Percentiles rank a stretch among this genome's conserved stretches.
Evolutionary conservation across 2,797 vertebrate species (phyloP).

Genomic region (Mus caroli): DNA sequence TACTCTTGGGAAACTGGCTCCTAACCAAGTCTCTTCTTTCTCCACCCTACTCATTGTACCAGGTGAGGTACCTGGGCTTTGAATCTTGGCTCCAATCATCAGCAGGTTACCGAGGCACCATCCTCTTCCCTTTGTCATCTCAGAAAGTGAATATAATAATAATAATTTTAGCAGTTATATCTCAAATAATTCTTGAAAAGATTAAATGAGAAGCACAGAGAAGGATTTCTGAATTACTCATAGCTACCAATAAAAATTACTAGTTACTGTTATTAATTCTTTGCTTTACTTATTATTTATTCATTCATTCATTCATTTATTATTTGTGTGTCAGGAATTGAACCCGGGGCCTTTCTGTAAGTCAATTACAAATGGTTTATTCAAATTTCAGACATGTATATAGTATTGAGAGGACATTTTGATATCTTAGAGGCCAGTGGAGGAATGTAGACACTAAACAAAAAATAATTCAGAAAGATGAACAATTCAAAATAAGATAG

Average conservation of each 20-base stretch:
- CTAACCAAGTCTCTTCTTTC: not conserved
- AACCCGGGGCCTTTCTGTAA: not conserved
- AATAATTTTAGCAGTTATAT: not conserved
- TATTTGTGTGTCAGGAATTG: not conserved
- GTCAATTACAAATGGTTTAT: conserved; percentile 22
- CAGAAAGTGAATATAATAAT: not conserved
- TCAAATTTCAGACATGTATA: conserved; percentile 44
- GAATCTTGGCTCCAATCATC: not conserved
- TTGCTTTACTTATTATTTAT: too few species aligned
- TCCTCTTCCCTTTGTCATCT: not conserved
- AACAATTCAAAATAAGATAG: conserved; percentile 27
- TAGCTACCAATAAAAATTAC: not conserved
- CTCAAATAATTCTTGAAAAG: conserved; percentile 30
- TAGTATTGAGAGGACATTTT: not conserved
- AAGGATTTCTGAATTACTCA: not conserved
- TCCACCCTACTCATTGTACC: not conserved
- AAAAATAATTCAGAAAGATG: conserved; percentile 38
- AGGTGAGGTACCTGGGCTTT: not conserved
- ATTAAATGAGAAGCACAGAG: conserved; percentile 23
- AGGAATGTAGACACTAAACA: not conserved
- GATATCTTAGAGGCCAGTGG: not conserved
- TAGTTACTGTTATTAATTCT: not conserved
- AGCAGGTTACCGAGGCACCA: not conserved
- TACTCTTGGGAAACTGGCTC: not conserved
- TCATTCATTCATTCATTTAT: not conserved